Evolutionary conservation across 2,797 vertebrate genomes (phyloP).

Genomic region (Halcyon badia): DNA sequence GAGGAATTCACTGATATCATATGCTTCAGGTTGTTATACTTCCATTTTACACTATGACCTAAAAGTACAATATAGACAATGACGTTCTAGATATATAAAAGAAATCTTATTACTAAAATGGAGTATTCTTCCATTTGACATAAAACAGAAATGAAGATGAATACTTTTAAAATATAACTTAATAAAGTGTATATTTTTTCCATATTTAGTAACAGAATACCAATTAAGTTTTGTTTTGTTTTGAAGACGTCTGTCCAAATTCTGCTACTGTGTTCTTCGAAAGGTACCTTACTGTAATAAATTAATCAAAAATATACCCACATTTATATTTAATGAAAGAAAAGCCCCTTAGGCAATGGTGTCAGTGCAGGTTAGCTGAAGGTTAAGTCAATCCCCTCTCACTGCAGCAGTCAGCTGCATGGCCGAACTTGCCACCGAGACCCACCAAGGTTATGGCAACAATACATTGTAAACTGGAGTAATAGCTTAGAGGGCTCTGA

Average conservation of each 20-base stretch:
- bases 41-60: neutral
- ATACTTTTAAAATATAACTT: neutral
- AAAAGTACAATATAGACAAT: neutral
- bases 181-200: neutral
- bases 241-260: constrained; percentile 21
- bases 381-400: neutral
- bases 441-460: neutral
- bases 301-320: constrained; percentile 21
- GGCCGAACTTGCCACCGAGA: neutral
- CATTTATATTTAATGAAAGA: constrained; percentile 19
- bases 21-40: neutral
- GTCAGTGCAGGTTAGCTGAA: neutral
- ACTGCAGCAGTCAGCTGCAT: neutral
- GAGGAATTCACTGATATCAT: neutral
- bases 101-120: neutral
- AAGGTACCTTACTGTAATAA: constrained; percentile 24
- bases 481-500: neutral
- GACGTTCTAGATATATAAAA: neutral
- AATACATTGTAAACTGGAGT: neutral
- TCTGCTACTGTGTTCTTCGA: constrained; percentile 15
- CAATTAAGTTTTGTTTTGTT: constrained; percentile 17
- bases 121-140: neutral
- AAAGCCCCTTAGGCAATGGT: neutral
- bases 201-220: neutral
- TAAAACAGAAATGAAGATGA: neutral